Percentiles rank a stretch among this genome's conserved stretches.
Conservation (phyloP, 1,140 invertebrate genomes). For the Tetragonula clypearis region DNA sequence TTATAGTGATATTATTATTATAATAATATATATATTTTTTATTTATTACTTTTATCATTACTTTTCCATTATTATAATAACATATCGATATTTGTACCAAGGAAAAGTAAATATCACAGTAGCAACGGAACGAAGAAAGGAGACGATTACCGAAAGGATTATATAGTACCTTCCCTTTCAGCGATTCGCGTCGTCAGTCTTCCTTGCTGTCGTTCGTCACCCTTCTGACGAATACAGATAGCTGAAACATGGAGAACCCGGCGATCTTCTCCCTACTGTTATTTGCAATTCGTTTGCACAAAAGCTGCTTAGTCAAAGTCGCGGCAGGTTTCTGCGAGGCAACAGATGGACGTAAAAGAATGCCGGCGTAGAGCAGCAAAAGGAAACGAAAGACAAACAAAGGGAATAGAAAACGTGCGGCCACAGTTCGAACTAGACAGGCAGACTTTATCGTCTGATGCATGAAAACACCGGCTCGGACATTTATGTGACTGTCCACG, state of each 20-base stretch:
- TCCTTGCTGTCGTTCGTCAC: not conserved
- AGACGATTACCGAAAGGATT: too few species aligned
- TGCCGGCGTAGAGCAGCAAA: not conserved
- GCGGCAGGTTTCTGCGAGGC: not conserved
- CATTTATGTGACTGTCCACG: not conserved
- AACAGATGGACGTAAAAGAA: not conserved
- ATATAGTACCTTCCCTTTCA: not conserved
- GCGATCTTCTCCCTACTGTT: not conserved
- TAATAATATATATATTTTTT: too few species aligned
- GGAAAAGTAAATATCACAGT: too few species aligned
- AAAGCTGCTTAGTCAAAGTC: constrained; percentile 44
- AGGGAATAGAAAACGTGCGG: not conserved
- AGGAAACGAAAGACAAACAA: not conserved
- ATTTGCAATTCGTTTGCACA: constrained; percentile 27
- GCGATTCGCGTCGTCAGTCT: not conserved
- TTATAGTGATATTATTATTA: too few species aligned
- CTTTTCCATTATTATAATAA: too few species aligned
- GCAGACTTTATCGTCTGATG: constrained; percentile 4
- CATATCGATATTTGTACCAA: too few species aligned
- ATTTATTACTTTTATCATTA: too few species aligned
- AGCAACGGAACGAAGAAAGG: too few species aligned
- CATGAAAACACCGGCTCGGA: not conserved
- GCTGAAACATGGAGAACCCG: constrained; percentile 9
- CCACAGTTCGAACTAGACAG: not conserved
- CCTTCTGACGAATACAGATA: constrained; percentile 27